Evolutionary conservation across 2,113 vertebrate species (phyloP), one percentile per base, ranked within the genome.

Genomic region (Oreamnos americanus): DNA sequence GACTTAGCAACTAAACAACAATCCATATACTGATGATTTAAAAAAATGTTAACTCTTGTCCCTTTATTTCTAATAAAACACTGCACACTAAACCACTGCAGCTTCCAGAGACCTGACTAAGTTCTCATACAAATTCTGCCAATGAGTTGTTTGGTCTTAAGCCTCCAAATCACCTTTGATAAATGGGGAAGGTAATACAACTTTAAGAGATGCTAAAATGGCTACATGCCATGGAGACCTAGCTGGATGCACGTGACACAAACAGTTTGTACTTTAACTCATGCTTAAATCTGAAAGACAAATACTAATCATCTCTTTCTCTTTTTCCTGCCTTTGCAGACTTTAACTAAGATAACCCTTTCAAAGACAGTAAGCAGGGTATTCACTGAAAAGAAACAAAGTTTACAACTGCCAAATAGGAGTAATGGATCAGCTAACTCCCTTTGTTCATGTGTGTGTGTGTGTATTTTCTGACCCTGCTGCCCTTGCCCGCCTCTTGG

Each of bases 241-340:
- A 10, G 49, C 19, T 45, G 3, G 19, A 76, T 0, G 0, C 2
- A 16, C 0, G 3, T 19, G 57, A 15, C 3, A 36, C 15, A 3
- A 67, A 33, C 21, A 84, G 17, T 91, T 57, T 36, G 45, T 71
- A 25, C 4, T 36, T 55, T 67, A 79, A 91, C 26, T 92, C 6
- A 2, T 51, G 6, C 43, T 88, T 94, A n/a, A 79, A 55, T 55
- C 14, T 47, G 10, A 94, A n/a, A 39, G 12, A 83, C 28, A 57
- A 93, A 57, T 58, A n/a, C 8, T 6, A 58, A 36, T 33, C 28
- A 5, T 26, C 8, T 45, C 16, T 83, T 83, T 67, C 21, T n/a
- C 39, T 64, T 51, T 39, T 64, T 33, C 30, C n/a, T 51, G 3
- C 21, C 43, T 43, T 88, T 78, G 15, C 17, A 23, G n/a, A 30